Evolutionary conservation across 2,113 vertebrate genomes (phyloP), one percentile per base, ranked within the genome.

Genomic region (Spea bombifrons): DNA sequence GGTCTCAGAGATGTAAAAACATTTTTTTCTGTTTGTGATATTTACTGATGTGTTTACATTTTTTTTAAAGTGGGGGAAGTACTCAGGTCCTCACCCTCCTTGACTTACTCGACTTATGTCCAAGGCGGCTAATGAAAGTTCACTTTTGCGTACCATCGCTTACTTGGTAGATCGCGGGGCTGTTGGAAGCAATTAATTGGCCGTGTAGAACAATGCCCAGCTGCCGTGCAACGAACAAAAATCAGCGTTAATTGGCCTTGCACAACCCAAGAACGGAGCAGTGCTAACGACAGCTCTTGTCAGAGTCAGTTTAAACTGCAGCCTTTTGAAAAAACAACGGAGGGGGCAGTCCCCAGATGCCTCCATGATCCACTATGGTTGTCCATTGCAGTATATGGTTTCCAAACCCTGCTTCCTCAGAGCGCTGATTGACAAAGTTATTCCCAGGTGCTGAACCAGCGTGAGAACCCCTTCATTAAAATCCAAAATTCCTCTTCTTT

Each of bases 161-260:
- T 85, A 86, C 2, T 81, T 83, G 89, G 84, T 83, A 82, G 79
- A 83, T 44, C 87, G 86, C 70, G 81, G 88, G 86, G 79, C 83
- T 73, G 80, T 87, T 86, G 83, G 85, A 86, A 87, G 86, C 83
- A 88, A 85, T 91, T 90, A 90, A 90, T 92, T 91, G 88, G 77
- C 78, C 80, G 73, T 84, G 72, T 82, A 88, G 83, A 81, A 84
- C 84, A 83, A 80, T 81, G 84, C 88, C 88, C 88, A 91, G 88
- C 87, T 90, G 88, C 86, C 88, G 81, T 88, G 87, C 84, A 89
- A 91, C 90, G 89, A 91, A 84, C 80, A 91, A 83, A 91, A 92
- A 91, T 89, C 88, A 89, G 76, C 86, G 88, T 87, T 90, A 92
- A 90, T 92, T 92, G 86, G 85, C 83, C 88, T 88, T 88, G 79